Conservation (phyloP, 2,888 invertebrate species). For the Mayetiola destructor region DNA sequence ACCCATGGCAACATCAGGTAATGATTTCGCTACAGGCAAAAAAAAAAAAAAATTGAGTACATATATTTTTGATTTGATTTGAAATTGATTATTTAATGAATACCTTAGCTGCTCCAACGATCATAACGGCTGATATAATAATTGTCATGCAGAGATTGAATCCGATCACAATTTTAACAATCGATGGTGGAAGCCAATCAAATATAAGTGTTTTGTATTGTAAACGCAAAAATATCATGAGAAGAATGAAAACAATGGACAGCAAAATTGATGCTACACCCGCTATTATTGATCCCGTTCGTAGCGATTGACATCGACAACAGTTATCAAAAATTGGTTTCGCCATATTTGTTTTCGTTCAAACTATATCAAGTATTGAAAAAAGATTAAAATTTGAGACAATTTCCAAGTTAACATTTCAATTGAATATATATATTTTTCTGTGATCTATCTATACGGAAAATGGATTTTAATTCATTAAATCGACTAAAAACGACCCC, state of each 20-base stretch:
- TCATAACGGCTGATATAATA: constrained; percentile 59
- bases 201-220: constrained; percentile 66
- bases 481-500: too few relatives aligned
- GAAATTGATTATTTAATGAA: not conserved
- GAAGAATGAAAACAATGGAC: constrained; percentile 52
- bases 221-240: constrained; percentile 49
- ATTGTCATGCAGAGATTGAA: constrained; percentile 72
- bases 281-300: constrained; percentile 58
- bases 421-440: too few relatives aligned
- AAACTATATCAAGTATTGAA: not conserved
- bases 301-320: constrained; percentile 56
- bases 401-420: too few relatives aligned
- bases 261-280: constrained; percentile 60
- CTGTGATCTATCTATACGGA: too few relatives aligned
- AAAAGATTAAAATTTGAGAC: not conserved
- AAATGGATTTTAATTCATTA: too few relatives aligned
- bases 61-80: not conserved
- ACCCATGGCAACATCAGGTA: constrained; percentile 77
- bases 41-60: not conserved
- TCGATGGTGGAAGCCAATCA: constrained; percentile 50
- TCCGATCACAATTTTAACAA: constrained; percentile 61
- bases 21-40: constrained; percentile 52
- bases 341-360: constrained; percentile 25
- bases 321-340: constrained; percentile 47
- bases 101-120: constrained; percentile 39